Evolutionary conservation across 2,113 vertebrate species (phyloP), one percentile per base, ranked within the genome.

Genomic region (Microcebus murinus): DNA sequence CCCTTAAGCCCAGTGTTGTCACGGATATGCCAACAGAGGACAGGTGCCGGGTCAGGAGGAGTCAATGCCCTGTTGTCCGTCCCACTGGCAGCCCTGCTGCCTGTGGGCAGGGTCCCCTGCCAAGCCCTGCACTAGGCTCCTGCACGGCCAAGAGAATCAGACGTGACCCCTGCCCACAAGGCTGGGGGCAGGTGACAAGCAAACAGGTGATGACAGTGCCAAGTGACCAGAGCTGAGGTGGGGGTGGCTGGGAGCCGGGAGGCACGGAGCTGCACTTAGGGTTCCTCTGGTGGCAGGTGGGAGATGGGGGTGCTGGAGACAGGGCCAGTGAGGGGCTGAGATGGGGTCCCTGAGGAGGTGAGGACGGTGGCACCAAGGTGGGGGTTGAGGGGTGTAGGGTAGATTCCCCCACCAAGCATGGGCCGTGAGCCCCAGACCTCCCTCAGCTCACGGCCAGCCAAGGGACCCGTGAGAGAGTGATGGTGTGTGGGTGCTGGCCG

Each of bases 71-170:
- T 63, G 27, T 59, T 48, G 45, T 89, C 71, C 70, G 29, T 34
- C 68, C 63, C n/a, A 9, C n/a, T 34, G 36, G 65, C 52, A 73
- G 79, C 71, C 36, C 86, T n/a, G 77, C 63, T 14, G 93, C 84
- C 92, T 70, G 74, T 92, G 87, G 87, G 92, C 77, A 82, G 85
- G 65, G 52, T 96, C 21, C 70, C 8, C 31, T 61, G 87, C 95
- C 92, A 87, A 90, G 71, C 87, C 31, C 74, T 27, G 39, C 55
- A 27, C 84, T 34, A 27, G 48, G 14, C 59, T 88, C 31, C 31
- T 39, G 45, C 81, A 61, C 2, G 65, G 82, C 79, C 6, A 2
- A 36, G 77, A 94, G 91, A 85, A 42, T 96, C 91, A 97, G 83
- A 71, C 4, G 2, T 9, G 27, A 50, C 70, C 73, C 57, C 93